Conservation (phyloP, 2,888 invertebrate species). For the Mythimna lalbum region DNA sequence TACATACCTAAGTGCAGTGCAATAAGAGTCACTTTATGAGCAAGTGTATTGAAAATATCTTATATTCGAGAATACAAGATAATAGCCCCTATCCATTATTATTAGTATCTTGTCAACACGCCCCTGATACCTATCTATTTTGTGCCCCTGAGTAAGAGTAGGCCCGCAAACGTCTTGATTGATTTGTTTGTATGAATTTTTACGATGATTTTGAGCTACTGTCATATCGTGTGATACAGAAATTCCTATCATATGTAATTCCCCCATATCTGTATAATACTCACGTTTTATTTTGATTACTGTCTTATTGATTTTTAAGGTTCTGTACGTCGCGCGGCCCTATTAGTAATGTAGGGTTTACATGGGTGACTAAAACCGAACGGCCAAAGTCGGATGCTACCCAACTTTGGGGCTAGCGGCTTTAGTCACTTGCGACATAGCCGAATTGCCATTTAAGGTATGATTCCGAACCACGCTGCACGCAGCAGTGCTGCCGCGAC, state of each 20-base stretch:
- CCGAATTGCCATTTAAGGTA: slow-evolving; percentile 71
- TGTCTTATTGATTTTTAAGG: not conserved
- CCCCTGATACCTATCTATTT: too few relatives aligned
- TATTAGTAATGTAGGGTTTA: too few relatives aligned
- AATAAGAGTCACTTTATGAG: too few relatives aligned
- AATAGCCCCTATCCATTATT: not conserved
- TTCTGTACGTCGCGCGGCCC: too few relatives aligned
- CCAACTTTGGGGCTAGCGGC: slow-evolving; percentile 72
- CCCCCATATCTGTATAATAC: not conserved
- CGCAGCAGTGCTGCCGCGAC: too few relatives aligned
- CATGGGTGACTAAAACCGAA: too few relatives aligned
- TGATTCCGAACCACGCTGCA: too few relatives aligned
- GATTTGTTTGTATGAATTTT: not conserved
- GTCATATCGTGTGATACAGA: not conserved
- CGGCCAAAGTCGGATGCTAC: slow-evolving; percentile 72
- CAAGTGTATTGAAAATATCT: too few relatives aligned
- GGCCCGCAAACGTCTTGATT: not conserved
- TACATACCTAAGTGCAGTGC: too few relatives aligned
- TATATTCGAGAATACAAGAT: not conserved
- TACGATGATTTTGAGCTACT: not conserved
- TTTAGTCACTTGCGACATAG: slow-evolving; percentile 65
- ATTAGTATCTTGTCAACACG: not conserved
- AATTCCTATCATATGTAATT: not conserved
- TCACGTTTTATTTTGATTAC: not conserved
- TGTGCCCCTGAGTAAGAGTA: not conserved